These are phyloP conservation scores for Balaeniceps rex DNA, from an alignment of 2,113 vertebrate species.

Conservation along the genomic window DNA sequence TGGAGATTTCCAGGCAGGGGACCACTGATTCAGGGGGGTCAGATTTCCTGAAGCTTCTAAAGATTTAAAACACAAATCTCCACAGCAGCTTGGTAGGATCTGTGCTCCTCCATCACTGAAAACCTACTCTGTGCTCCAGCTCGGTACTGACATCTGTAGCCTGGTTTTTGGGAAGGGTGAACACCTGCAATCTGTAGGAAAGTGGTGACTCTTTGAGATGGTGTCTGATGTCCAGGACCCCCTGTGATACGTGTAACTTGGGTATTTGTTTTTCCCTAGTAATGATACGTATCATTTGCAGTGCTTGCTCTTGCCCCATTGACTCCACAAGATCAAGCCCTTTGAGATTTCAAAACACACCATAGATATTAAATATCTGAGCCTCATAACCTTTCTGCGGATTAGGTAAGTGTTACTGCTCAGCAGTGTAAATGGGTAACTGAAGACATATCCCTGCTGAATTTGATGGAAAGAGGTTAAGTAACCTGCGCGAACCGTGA, in stretches of 20 bases:
- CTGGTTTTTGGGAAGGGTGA: not conserved
- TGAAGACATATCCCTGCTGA: not conserved
- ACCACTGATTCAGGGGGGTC: not conserved
- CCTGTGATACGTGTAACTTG: not conserved
- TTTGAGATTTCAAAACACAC: constrained; percentile 36
- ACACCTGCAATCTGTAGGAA: not conserved
- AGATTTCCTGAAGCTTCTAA: not conserved
- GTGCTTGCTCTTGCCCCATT: constrained; percentile 3
- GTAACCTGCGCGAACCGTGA: not conserved
- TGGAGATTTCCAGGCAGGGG: not conserved
- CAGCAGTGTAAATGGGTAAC: not conserved
- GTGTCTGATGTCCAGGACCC: not conserved
- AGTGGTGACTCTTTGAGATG: not conserved
- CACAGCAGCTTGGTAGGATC: not conserved
- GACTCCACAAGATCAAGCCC: not conserved
- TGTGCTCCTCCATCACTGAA: not conserved
- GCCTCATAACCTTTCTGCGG: not conserved
- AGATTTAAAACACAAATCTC: not conserved
- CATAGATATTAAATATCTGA: constrained; percentile 24
- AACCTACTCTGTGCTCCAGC: not conserved
- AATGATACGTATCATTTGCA: not conserved
- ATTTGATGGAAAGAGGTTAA: constrained; percentile 18
- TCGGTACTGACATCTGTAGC: not conserved
- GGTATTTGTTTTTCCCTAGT: not conserved
- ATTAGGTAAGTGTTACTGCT: constrained; percentile 29